Conservation (phyloP, 2,113 vertebrate genomes). For the Canis aureus region DNA sequence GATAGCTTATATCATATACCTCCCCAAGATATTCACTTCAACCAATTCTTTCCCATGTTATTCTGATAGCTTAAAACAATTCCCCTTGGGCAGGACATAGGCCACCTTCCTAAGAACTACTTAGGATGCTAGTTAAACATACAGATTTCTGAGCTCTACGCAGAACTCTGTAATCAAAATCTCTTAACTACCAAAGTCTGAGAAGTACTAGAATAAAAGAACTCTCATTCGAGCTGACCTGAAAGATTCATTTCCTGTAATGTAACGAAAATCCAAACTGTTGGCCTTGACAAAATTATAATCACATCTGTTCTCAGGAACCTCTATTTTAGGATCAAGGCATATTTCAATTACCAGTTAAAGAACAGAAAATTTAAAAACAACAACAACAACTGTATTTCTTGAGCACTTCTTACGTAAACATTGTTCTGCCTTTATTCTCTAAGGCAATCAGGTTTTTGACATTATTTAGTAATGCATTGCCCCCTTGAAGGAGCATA, state of each 20-base stretch:
- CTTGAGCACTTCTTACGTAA: constrained; percentile 53
- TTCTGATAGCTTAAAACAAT: background rate
- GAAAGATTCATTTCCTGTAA: constrained; percentile 52
- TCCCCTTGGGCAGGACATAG: background rate
- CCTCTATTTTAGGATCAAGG: constrained; percentile 77
- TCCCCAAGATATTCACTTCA: background rate
- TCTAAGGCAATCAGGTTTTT: constrained; percentile 71
- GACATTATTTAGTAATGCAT: constrained; percentile 84
- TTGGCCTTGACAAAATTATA: constrained; percentile 75
- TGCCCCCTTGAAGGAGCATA: constrained; percentile 81
- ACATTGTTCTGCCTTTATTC: constrained; percentile 14
- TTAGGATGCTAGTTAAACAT: background rate
- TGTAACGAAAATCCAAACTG: constrained; percentile 71
- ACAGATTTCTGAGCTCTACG: background rate
- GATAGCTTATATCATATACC: background rate
- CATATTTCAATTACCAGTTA: constrained; percentile 54
- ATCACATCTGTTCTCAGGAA: constrained; percentile 64
- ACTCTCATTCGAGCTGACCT: constrained; percentile 34
- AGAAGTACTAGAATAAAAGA: background rate
- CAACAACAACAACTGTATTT: constrained; percentile 67
- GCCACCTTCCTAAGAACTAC: background rate
- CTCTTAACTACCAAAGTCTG: background rate
- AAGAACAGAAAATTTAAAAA: constrained; percentile 62
- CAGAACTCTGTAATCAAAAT: constrained; percentile 24
- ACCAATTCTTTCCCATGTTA: background rate